These are phyloP conservation scores for Ictalurus furcatus DNA, from an alignment of 2,113 vertebrate genomes.

Conservation along the genomic window DNA sequence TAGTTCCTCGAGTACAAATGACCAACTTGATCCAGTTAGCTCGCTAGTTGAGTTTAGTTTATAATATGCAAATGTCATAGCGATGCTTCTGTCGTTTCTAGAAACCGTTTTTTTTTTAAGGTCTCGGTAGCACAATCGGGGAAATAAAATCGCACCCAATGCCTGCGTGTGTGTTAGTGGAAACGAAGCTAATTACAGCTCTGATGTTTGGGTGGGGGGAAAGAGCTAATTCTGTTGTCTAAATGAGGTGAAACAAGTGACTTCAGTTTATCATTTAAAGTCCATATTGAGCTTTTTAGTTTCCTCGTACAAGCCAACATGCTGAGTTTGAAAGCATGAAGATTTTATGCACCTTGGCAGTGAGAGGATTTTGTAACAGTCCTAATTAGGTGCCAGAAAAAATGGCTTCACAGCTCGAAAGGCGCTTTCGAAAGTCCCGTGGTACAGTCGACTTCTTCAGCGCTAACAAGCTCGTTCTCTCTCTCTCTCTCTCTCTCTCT, in stretches of 20 bases:
- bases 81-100: neutral
- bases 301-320: neutral
- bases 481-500: conserved; percentile 22
- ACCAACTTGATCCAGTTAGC: neutral
- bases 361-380: conserved; percentile 54
- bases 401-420: conserved; percentile 52
- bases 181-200: conserved; percentile 2
- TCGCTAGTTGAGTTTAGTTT: neutral
- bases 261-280: conserved; percentile 12
- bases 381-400: conserved; percentile 65
- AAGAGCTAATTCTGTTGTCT: neutral
- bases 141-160: neutral
- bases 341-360: conserved; percentile 53
- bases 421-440: conserved; percentile 59
- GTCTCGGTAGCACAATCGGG: neutral
- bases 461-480: conserved; percentile 57
- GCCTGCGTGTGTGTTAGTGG: neutral
- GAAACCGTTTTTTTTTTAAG: neutral
- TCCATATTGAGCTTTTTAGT: conserved; percentile 7
- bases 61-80: neutral
- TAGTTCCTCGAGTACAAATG: neutral
- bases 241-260: conserved; percentile 7
- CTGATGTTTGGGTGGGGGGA: neutral
- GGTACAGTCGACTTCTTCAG: conserved; percentile 19
- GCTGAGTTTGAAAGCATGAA: conserved; percentile 55